phyloP scores from a whole-genome alignment of 1,140 invertebrate genomes.

The Bombus confusus region DNA sequence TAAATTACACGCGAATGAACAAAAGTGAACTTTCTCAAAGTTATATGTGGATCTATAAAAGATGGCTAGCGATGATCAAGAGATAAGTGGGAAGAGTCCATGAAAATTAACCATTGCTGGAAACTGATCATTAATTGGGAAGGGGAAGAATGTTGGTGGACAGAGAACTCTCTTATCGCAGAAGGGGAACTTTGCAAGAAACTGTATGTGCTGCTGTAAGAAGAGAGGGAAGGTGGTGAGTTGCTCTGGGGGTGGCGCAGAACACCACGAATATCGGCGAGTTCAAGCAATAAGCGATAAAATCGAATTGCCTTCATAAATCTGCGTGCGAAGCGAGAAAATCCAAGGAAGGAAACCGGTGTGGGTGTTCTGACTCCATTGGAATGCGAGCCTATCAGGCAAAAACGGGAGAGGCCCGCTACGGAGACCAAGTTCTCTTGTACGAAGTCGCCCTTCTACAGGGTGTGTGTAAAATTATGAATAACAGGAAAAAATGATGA shows the following conservation, averaged over 20 bases:
- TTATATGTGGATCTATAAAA: not conserved
- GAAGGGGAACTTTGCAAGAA: not conserved
- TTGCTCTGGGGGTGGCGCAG: not conserved
- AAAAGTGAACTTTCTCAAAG: not conserved
- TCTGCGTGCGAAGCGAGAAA: conserved; percentile 62
- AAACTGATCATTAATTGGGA: not conserved
- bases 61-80: not conserved
- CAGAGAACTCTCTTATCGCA: not conserved
- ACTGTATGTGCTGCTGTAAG: not conserved
- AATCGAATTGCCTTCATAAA: conserved; percentile 71
- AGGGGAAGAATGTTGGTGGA: not conserved
- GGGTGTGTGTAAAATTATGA: not conserved
- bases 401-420: not conserved
- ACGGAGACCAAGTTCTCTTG: conserved; percentile 13
- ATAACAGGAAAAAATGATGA: not conserved
- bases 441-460: not conserved
- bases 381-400: conserved; percentile 32
- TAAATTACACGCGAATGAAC: too few relatives aligned
- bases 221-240: not conserved
- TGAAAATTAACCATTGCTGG: not conserved
- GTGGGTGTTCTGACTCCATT: conserved; percentile 7
- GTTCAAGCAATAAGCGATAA: conserved; percentile 69
- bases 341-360: conserved; percentile 26
- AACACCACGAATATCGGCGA: conserved; percentile 52
- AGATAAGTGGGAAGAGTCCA: not conserved